Conservation (phyloP, 2,888 invertebrate genomes). For the Nomada ruficornis region DNA sequence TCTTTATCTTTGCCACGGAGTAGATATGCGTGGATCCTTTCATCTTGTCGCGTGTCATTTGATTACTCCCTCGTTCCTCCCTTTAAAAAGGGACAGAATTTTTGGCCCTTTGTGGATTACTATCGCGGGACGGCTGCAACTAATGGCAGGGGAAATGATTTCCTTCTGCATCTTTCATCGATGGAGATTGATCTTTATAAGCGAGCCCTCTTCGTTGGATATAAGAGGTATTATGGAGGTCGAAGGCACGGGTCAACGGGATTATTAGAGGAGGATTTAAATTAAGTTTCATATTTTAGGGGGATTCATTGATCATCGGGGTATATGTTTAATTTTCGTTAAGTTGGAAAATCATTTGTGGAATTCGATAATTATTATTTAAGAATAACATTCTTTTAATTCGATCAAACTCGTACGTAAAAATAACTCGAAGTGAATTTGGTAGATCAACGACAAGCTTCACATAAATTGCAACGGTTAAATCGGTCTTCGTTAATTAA, state of each 20-base stretch:
- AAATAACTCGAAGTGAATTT: background rate
- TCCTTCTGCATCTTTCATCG: background rate
- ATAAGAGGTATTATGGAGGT: too few species aligned
- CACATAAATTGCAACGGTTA: background rate
- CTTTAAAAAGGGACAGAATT: background rate
- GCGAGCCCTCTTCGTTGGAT: too few species aligned
- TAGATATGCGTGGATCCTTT: constrained; percentile 48
- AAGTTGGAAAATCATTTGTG: too few species aligned
- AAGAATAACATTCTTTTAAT: too few species aligned
- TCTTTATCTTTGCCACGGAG: constrained; percentile 38
- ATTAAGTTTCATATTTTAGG: too few species aligned
- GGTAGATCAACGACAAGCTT: background rate
- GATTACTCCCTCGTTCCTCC: constrained; percentile 36
- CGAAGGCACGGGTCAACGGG: too few species aligned
- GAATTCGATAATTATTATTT: too few species aligned
- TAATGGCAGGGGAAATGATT: background rate
- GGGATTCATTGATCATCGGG: too few species aligned
- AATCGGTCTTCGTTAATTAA: background rate
- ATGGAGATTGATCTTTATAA: background rate
- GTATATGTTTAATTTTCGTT: too few species aligned
- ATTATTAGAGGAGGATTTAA: too few species aligned
- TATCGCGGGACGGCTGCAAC: background rate
- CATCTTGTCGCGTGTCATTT: constrained; percentile 53
- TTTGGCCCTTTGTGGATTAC: constrained; percentile 9
- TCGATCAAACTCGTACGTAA: too few species aligned